Base-by-base conservation (phyloP, 2,888 invertebrate genomes). In the Ophion costatus region DNA sequence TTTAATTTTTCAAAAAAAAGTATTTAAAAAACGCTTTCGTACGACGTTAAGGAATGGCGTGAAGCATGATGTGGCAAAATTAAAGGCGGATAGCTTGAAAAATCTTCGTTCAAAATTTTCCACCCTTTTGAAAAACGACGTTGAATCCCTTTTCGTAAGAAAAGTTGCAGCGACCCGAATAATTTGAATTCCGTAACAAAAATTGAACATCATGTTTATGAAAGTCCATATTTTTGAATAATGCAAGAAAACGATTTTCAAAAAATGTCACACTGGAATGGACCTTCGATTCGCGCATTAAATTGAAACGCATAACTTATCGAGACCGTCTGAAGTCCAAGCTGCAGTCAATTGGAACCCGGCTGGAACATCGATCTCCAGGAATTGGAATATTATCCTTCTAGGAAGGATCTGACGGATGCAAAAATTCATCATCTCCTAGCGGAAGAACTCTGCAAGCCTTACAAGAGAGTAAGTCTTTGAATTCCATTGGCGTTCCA, bases 331-430 rank as follows among this genome's bases (percentile, higher is more conserved):
- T 69, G 17, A 73, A 97, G 97, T 94, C 97, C 97, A 86, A 98
- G 97, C 94, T 96, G 97, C 93, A 97, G 97, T 91, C 97, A 98
- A 94, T 94, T 97, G 93, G 98, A 98, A 93, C 95, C 96, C 0
- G 97, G 97, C 87, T 97, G 98, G 96, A 98, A 98, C 93, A 96
- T 98, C 91, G 98, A 98, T 92, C 97, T 98, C 96, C 98, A 98
- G 93, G 98, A 98, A 92, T 94, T 98, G 91, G 98, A 98, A 92
- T 98, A 98, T 92, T 98, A 97, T 95, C 98, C 98, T 75, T 97
- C 98, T 80, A 97, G 97, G 92, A 98, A 98, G 94, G 98, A 98
- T 94, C 94, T 98, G 82, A 98, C 98, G 0, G 98, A 98, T 93
- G 98, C 98, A n/a, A 97, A 96, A 94, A 98, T 98, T 89, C 98